These are phyloP conservation scores for Syndactyla subalaris DNA, from an alignment of 2,797 vertebrate species.

Conservation along the genomic window DNA sequence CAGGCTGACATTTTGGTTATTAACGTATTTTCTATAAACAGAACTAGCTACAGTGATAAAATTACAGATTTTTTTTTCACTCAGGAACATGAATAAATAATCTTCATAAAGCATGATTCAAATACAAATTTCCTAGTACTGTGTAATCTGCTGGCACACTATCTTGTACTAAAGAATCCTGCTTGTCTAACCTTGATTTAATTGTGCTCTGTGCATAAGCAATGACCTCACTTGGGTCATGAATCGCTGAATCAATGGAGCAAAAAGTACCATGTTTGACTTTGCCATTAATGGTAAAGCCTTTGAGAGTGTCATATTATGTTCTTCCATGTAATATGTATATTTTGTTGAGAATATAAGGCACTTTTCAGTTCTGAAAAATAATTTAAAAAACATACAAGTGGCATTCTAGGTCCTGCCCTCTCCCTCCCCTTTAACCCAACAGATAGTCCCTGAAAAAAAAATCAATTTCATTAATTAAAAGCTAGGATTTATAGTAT, in stretches of 20 bases:
- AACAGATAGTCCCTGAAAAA: not conserved
- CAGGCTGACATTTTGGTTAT: not conserved
- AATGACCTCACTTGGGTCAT: conserved; percentile 68
- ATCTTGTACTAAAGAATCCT: conserved; percentile 54
- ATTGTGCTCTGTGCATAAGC: conserved; percentile 65
- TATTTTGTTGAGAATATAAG: conserved; percentile 15
- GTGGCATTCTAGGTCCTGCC: not conserved
- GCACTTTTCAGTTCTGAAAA: conserved; percentile 1
- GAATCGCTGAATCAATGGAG: conserved; percentile 69
- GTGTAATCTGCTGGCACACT: conserved; percentile 39
- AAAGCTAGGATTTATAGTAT: conserved; percentile 1
- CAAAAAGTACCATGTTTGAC: conserved; percentile 67
- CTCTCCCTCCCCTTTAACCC: not conserved
- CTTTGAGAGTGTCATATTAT: conserved; percentile 17
- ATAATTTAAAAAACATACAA: not conserved
- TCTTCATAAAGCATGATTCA: not conserved
- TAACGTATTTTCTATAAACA: not conserved
- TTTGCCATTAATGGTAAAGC: conserved; percentile 70
- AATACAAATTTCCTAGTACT: conserved; percentile 29
- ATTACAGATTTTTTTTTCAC: not conserved
- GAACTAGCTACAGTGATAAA: not conserved
- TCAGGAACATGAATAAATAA: not conserved
- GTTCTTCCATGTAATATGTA: conserved; percentile 7
- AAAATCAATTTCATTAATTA: not conserved
- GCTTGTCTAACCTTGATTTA: conserved; percentile 75